These are phyloP conservation scores for Perizoma affinitatum DNA, from an alignment of 2,888 invertebrate genomes.

Conservation along the genomic window DNA sequence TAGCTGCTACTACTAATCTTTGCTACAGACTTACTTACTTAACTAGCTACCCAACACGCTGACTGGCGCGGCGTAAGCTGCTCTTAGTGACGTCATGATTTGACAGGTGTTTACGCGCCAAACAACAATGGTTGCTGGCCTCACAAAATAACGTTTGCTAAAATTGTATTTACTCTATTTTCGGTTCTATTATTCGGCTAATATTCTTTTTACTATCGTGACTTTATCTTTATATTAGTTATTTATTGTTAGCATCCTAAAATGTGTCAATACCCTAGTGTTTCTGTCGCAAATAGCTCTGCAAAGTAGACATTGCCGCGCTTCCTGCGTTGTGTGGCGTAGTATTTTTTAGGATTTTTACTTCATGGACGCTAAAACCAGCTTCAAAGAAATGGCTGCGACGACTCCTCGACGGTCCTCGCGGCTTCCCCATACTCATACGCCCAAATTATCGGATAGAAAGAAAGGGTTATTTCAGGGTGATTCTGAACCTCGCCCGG, in stretches of 20 bases:
- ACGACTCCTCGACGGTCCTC: constrained; percentile 72
- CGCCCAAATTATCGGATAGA: constrained; percentile 85
- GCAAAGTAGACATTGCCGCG: constrained; percentile 36
- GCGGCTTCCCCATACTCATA: constrained; percentile 69
- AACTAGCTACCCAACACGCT: too few species aligned
- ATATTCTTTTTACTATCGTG: constrained; percentile 34
- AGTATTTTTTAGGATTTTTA: constrained; percentile 25
- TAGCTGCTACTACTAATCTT: too few species aligned
- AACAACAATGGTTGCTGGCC: constrained; percentile 69
- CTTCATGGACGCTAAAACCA: constrained; percentile 37
- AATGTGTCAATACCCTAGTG: constrained; percentile 16
- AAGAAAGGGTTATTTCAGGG: constrained; percentile 86
- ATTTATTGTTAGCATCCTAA: constrained; percentile 13
- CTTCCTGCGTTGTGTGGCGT: constrained; percentile 16
- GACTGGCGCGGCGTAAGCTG: background rate
- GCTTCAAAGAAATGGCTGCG: constrained; percentile 61
- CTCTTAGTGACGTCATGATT: constrained; percentile 1
- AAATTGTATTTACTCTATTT: constrained; percentile 51
- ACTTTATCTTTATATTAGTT: constrained; percentile 19
- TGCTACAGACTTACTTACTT: too few species aligned
- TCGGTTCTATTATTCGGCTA: constrained; percentile 39
- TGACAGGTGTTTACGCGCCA: constrained; percentile 84
- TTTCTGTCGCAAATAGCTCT: constrained; percentile 21
- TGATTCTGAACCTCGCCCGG: constrained; percentile 54
- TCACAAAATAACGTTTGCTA: constrained; percentile 57